These are phyloP conservation scores for rabbit (Oryctolagus cuniculus) DNA, from an alignment of 2,113 vertebrate genomes.

Conservation along the genomic window DNA sequence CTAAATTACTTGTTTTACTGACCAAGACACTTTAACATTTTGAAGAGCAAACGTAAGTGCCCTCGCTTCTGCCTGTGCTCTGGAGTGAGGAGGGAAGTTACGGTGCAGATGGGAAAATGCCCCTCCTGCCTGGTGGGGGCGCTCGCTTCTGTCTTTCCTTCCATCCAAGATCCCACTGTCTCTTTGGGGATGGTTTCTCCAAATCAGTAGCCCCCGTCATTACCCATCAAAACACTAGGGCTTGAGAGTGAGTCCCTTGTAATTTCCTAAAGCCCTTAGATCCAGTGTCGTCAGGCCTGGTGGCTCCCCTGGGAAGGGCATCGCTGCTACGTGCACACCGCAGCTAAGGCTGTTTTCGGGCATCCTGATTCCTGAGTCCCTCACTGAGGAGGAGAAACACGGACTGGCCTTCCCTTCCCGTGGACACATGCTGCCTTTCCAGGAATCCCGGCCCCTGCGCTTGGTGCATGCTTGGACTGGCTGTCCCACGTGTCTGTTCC, in stretches of 20 bases:
- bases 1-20: neutral
- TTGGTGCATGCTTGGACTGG: neutral
- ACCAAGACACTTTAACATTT: neutral
- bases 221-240: slow-evolving; percentile 16
- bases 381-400: neutral
- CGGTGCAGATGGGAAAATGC: neutral
- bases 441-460: too few species aligned
- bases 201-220: neutral
- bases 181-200: slow-evolving; percentile 7
- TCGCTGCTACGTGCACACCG: too few species aligned
- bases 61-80: neutral
- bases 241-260: neutral
- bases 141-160: neutral
- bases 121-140: neutral
- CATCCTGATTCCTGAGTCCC: neutral
- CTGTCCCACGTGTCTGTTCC: neutral
- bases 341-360: neutral
- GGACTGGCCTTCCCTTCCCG: neutral
- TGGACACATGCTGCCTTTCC: neutral
- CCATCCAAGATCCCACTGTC: neutral
- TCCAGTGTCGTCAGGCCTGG: neutral
- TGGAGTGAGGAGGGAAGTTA: neutral
- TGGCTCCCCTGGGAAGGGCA: neutral
- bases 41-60: neutral
- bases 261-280: neutral